Evolutionary conservation across 2,113 vertebrate genomes (phyloP).

Genomic region (Tachuris rubrigastra): DNA sequence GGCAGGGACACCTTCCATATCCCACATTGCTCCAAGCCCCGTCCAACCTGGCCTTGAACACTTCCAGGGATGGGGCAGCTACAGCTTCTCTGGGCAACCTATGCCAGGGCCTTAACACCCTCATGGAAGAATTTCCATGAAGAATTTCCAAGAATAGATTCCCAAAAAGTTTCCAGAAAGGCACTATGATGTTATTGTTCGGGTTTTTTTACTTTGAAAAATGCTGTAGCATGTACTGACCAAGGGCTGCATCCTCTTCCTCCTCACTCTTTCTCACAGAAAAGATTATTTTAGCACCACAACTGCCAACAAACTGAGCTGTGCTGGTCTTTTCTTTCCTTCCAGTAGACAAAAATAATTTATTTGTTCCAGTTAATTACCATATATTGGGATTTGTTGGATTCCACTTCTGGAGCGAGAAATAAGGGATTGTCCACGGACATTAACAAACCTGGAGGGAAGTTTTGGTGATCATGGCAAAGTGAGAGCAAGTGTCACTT

Average conservation of each 20-base stretch:
- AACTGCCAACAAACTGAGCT: neutral
- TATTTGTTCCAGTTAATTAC: neutral
- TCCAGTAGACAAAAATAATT: neutral
- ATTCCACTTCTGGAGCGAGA: accelerated
- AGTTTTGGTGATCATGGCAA: neutral
- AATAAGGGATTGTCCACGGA: neutral
- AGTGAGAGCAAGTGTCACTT: neutral
- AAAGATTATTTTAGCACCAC: neutral
- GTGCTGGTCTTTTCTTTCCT: neutral
- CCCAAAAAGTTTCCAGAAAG: neutral
- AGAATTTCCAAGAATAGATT: neutral
- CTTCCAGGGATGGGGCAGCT: neutral
- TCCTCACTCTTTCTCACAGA: neutral
- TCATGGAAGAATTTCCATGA: accelerated
- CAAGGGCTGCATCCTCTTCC: neutral
- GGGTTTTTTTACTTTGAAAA: neutral
- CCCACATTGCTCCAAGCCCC: neutral
- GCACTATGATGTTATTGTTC: neutral
- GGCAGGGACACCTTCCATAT: neutral
- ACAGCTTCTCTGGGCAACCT: neutral
- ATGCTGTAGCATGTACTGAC: no score
- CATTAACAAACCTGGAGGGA: neutral
- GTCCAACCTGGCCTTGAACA: neutral
- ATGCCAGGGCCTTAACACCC: neutral
- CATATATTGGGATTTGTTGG: neutral